Base-by-base conservation (phyloP, 2,113 vertebrate species). In the Cyprinodon variegatus region DNA sequence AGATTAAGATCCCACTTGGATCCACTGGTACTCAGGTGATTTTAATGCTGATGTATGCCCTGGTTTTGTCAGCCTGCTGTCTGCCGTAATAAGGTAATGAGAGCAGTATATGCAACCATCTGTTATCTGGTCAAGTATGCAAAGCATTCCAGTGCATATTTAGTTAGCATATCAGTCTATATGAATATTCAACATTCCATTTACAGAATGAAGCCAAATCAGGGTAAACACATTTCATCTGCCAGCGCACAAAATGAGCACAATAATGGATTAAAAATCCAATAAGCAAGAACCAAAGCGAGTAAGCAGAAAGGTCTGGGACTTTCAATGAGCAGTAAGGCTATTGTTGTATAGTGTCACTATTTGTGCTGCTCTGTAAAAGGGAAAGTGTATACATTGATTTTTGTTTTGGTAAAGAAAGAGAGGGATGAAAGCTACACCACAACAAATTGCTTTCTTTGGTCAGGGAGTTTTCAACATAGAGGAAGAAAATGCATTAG, bases 91-190 rank as follows among this genome's bases (percentile, higher is more conserved):
- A 39, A 62, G 46, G 65, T 82, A 83, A 81, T 76, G 62, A 65
- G 59, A 37, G 76, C 85, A 81, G 86, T 83, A 74, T 77, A 85
- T 76, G 78, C 85, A 17, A 62, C 85, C 85, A 85, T 87, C 86
- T 88, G 88, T 59, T 75, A 65, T 66, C 41, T 70, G 78, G 65
- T 29, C 79, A 83, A 78, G 72, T 78, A 74, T 76, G 60, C 79
- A 83, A 70, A 78, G 67, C 71, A 86, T 85, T 76, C 82, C 36
- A 68, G 75, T 53, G 38, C 41, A 70, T 45, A 86, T 86, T 90
- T 84, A 79, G 77, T 85, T 73, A 84, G 70, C 65, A 75, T 60
- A 85, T 76, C 65, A 73, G 67, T 46, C 15, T n/a, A 45, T 61
- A 79, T 88, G 50, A 86, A 90, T 88, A 88, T 85, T 83, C 68